Base-by-base conservation (phyloP, 30 jellyfish, hydroid and myxozoan genomes). In the Aurelia aurita complex sp. Pacific region DNA sequence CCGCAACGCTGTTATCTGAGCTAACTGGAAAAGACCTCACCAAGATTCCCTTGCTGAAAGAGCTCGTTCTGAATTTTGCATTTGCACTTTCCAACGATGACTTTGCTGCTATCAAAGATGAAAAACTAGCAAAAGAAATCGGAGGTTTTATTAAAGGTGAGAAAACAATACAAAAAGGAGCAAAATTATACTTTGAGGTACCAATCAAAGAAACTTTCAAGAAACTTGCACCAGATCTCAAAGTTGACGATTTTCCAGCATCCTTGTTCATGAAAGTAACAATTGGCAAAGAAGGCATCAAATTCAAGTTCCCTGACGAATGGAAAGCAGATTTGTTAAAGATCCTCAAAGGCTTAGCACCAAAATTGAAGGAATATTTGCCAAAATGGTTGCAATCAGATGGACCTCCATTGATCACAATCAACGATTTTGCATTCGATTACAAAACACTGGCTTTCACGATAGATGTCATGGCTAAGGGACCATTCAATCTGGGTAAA, bases 241-340 rank as follows among this genome's bases (percentile, higher is more conserved):
- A 69, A 11, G 64, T 80, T 2, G 88, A 76, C 14, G 74, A 77
- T 64, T 60, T 89, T 7, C 97, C 97, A 46, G 85, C 85, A 7
- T 54, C 94, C 15, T 73, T 82, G 71, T 83, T 72, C 55, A 50
- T 89, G 67, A 76, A 83, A 53, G 89, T 83, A 1, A 51, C 74
- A 16, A 83, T 89, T 42, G 76, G 72, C 51, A 67, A 63, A 8
- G 89, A 78, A 36, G 90, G 86, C 32, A 87, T 89, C 36, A 62
- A 61, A 23, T 89, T 82, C 80, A 76, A 74, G 42, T 89, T 89
- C 55, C 97, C 97, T 10, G 97, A 89, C 16, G 88, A 75, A 12
- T 72, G 89, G 89, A 83, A 77, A 77, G 38, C 88, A 9, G 94
- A 83, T 69, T 51, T 89, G 87, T 29, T 89, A 77, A 69, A 89